Conservation (phyloP, 1,140 invertebrate species). For the Papilio polyxenes region DNA sequence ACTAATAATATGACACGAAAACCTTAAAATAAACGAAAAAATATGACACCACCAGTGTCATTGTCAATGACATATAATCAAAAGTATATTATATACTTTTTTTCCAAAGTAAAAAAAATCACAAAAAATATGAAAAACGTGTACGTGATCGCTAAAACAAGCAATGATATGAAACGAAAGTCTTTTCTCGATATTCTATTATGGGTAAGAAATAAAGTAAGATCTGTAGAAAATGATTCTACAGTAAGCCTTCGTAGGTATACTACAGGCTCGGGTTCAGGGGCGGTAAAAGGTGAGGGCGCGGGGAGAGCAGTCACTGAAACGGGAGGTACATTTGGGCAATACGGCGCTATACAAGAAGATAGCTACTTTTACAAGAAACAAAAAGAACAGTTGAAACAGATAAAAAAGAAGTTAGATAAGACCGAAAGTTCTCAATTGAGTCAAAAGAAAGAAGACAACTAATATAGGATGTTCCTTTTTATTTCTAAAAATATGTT, state of each 20-base stretch:
- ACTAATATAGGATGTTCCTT: conserved; percentile 35
- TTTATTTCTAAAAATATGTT: background rate
- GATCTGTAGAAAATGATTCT: background rate
- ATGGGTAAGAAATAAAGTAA: conserved; percentile 29
- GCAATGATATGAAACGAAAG: background rate
- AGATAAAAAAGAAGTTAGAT: conserved; percentile 61
- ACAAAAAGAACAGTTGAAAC: conserved; percentile 59
- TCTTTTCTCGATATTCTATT: conserved; percentile 21
- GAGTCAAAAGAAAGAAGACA: conserved; percentile 50
- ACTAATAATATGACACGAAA: background rate
- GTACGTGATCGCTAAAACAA: background rate
- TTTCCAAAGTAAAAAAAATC: background rate
- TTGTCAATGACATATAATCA: background rate
- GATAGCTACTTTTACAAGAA: conserved; percentile 67
- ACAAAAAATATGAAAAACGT: background rate
- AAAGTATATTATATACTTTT: background rate
- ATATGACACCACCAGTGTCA: background rate
- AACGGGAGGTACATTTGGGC: conserved; percentile 61
- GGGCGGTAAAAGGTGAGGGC: conserved; percentile 61
- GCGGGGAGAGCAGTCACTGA: conserved; percentile 59
- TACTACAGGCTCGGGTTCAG: conserved; percentile 54
- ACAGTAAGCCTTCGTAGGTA: conserved; percentile 17
- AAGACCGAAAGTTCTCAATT: conserved; percentile 42
- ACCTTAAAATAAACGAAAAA: background rate
- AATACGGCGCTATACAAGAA: conserved; percentile 63